A percentile compares a stretch with the other conserved stretches of the same genome.
Evolutionary conservation across 2,113 vertebrate genomes (phyloP).

Genomic region (Puntigrus tetrazona): DNA sequence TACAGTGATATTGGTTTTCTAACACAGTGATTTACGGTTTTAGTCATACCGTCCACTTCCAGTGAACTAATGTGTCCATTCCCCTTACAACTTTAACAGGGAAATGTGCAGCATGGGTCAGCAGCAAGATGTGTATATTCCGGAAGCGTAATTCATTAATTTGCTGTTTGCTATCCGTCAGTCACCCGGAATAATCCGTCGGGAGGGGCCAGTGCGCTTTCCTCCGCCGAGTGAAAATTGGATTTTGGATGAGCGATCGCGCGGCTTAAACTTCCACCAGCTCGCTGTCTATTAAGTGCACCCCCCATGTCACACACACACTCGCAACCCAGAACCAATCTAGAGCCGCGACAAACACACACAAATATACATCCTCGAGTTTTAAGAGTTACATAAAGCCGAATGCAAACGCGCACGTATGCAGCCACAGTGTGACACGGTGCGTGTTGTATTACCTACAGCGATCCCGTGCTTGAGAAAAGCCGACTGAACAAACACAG

Average conservation of each 20-base stretch:
- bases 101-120: conserved; percentile 43
- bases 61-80: background rate
- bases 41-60: background rate
- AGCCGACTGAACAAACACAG: conserved; percentile 34
- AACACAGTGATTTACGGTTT: background rate
- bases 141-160: conserved; percentile 61
- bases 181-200: conserved; percentile 54
- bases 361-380: conserved; percentile 38
- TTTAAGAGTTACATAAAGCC: conserved; percentile 11
- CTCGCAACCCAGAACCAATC: conserved; percentile 13
- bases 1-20: background rate
- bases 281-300: conserved; percentile 51
- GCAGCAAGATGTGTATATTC: conserved; percentile 53
- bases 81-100: background rate
- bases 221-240: conserved; percentile 53
- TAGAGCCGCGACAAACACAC: background rate
- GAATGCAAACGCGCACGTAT: conserved; percentile 52
- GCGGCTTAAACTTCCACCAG: conserved; percentile 53
- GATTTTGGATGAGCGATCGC: conserved; percentile 59
- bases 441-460: conserved; percentile 11
- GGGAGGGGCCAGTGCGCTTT: conserved; percentile 52
- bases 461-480: conserved; percentile 33
- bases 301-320: conserved; percentile 36
- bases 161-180: conserved; percentile 55
- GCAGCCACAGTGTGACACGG: background rate